phyloP scores from a whole-genome alignment of 2,113 vertebrate genomes.

The Grammatotria lemairii region DNA sequence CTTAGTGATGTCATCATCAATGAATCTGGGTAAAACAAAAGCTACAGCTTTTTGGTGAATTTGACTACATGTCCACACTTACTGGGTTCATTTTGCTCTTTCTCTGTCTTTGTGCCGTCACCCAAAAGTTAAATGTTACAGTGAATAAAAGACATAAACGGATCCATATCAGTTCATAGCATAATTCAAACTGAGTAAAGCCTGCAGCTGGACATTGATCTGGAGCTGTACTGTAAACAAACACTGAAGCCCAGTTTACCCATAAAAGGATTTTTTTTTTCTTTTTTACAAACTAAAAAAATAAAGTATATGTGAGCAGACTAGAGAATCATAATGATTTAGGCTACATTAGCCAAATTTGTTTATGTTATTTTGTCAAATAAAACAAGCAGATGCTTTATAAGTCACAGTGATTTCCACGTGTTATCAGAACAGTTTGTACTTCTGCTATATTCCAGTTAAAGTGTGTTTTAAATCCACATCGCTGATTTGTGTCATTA shows the following conservation, averaged over 20 bases:
- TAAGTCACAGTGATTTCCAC: background rate
- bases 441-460: background rate
- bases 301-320: background rate
- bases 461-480: background rate
- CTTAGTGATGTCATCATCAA: background rate
- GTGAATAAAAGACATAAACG: background rate
- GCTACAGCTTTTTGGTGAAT: background rate
- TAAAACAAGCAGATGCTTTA: background rate
- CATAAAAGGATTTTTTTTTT: rapidly evolving
- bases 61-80: background rate
- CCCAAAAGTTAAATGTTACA: background rate
- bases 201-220: background rate
- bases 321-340: background rate
- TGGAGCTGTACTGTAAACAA: background rate
- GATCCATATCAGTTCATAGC: background rate
- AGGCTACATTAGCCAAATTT: background rate
- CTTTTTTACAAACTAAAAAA: background rate
- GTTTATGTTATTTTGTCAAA: background rate
- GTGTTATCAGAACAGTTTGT: background rate
- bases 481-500: background rate
- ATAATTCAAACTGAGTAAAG: rapidly evolving
- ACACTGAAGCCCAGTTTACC: background rate
- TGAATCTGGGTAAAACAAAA: background rate
- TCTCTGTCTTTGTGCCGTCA: background rate
- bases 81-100: background rate